Evolutionary conservation across 2,888 invertebrate species (phyloP), one percentile per base, ranked within the genome.

Genomic region (Cantharis rustica): DNA sequence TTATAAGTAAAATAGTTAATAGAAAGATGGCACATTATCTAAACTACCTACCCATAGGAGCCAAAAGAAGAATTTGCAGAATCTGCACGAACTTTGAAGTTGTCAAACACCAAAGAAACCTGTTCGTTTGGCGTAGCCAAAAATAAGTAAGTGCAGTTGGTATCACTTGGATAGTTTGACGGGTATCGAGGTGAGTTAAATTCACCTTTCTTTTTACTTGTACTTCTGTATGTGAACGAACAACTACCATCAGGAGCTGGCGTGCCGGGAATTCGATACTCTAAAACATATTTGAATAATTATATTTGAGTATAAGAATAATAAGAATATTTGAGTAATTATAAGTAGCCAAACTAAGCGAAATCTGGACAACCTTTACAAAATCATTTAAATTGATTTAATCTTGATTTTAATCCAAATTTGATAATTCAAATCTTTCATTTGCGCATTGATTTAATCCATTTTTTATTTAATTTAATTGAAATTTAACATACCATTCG

Each of bases 171-270:
- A 91, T 99, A 99, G 90, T 97, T 96, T 86, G 97, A 96, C 85
- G 98, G 98, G 91, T 97, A 97, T 79, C 98, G 93, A 17, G 98
- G 98, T 72, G 98, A 98, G 89, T 98, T 98, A 88, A 98, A 95
- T 86, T 96, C 96, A 71, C 97, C 97, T 77, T 93, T 93, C 88
- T 96, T 96, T 86, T 94, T 93, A 63, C 96, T 95, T 82, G 93
- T 93, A 87, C 96, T 96, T 83, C 93, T 92, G 89, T 98, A 98
- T 11, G 96, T 95, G 88, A 98, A 98, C 78, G 94, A 94, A 88
- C 98, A 98, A 83, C 93, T 94, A 77, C 97, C 97, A 84, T 96
- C 95, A 7, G 97, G 96, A 20, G 97, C 95, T 20, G 97, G 95
- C 0, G 97, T 97, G 69, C 98, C 98, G 72, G 97, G 97, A 85